Evolutionary conservation across 2,888 invertebrate genomes (phyloP).

Genomic region (Polylopha cassiicola): DNA sequence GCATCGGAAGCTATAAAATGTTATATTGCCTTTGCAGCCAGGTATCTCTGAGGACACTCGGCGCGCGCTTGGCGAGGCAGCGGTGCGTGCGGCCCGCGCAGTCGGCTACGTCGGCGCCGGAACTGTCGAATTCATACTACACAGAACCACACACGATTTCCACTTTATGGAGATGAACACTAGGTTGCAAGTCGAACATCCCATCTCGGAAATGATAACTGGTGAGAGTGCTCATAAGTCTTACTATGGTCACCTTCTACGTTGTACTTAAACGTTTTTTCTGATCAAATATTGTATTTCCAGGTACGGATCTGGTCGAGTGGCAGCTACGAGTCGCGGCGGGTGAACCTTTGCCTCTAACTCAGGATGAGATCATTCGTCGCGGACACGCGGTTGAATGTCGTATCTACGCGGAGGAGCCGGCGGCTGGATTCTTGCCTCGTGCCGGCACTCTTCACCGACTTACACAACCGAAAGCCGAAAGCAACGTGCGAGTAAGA

Average conservation of each 20-base stretch:
- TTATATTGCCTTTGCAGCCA: conserved; percentile 76
- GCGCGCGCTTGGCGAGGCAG: conserved; percentile 88
- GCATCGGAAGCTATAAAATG: not conserved
- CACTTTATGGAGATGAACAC: conserved; percentile 99
- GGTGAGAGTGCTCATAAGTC: conserved; percentile 72
- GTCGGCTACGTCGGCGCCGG: conserved; percentile 98
- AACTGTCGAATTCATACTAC: conserved; percentile 98
- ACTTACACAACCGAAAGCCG: conserved; percentile 82
- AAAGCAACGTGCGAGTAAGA: conserved; percentile 79
- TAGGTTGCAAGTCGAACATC: conserved; percentile 95
- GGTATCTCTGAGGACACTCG: conserved; percentile 88
- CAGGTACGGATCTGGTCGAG: conserved; percentile 94
- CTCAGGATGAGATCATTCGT: conserved; percentile 86
- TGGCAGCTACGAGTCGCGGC: conserved; percentile 96
- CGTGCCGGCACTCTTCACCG: conserved; percentile 91
- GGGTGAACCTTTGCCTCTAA: conserved; percentile 88
- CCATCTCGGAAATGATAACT: conserved; percentile 98
- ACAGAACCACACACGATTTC: conserved; percentile 89
- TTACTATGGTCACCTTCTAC: too few species aligned
- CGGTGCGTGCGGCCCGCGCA: conserved; percentile 94
- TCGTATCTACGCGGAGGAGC: conserved; percentile 96
- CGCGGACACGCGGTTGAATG: conserved; percentile 97
- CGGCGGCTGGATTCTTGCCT: conserved; percentile 91
- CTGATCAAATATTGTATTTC: conserved; percentile 10
- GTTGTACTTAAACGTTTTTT: too few species aligned